Evolutionary conservation across 2,797 vertebrate species (phyloP), one percentile per base, ranked within the genome.

Genomic region (Protosalanx chinensis): DNA sequence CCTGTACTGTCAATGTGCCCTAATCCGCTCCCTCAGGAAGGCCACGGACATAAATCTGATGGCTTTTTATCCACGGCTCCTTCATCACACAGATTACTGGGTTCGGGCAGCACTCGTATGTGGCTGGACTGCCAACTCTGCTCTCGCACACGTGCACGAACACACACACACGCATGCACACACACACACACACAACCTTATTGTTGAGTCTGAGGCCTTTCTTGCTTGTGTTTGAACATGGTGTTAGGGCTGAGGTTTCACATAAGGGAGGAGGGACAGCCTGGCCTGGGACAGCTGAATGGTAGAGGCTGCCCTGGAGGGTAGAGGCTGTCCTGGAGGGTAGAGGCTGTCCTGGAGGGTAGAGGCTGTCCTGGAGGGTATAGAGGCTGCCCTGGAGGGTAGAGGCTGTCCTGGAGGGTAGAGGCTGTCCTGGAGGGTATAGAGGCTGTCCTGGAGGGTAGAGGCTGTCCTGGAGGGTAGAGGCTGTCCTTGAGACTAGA

Each of bases 21-120:
- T 91, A 91, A 91, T 90, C 86, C 72, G 73, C 82, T 87, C 88
- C 86, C 71, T 73, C 73, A 86, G 90, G 85, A 67, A 73, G 57
- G 53, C 75, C 79, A 73, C 78, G 83, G 82, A 87, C 89, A 89
- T 89, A 88, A 91, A 91, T 89, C 88, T 89, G 88, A 91, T 90
- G 87, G 85, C 84, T 86, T 91, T 90, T 91, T 85, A 87, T 88
- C 82, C 85, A 71, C 58, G 80, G 74, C 80, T 76, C 85, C 84
- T 88, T 89, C 87, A 88, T 89, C 83, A 59, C 76, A 72, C 74
- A 76, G 86, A 88, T 90, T 88, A 87, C 82, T 76, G 81, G 74
- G 79, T 84, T 77, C 86, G 85, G 84, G 85, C 84, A 85, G 81
- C 67, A n/a, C 79, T 72, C 81, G 78, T 68, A 68, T 86, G 81